Evolutionary conservation across 2,113 vertebrate genomes (phyloP), one percentile per base, ranked within the genome.

Genomic region (Catagonus wagneri): DNA sequence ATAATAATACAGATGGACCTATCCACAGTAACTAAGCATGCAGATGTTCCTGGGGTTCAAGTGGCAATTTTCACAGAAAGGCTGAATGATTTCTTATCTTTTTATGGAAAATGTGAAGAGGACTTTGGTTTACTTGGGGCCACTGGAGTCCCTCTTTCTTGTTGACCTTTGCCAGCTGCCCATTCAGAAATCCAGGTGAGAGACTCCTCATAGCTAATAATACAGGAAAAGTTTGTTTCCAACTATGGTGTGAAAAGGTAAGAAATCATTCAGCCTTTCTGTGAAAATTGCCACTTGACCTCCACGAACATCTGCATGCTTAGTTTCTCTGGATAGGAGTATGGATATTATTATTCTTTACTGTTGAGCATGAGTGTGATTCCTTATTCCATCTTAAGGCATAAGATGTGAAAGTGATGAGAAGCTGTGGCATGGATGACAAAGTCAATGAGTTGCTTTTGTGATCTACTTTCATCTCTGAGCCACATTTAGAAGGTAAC

Each of bases 201-300:
- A 69, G 36, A 15, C 11, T 69, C 34, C 54, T 91, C 16, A 12
- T 0, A 52, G 6, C 0, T 19, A 83, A 19, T 50, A 68, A 83
- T 3, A 23, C 19, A 52, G 39, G 32, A n/a, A 20, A 60, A 60
- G 6, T 34, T 52, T 56, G 10, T 61, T 92, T 54, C 76, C 50
- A 79, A 0, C 0, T 15, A 1, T 22, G 39, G 32, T 2, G 3
- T 10, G 7, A 72, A 92, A 72, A 11, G 34, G 58, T 17, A 17
- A 90, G 65, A 95, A 85, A 92, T 88, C 50, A 84, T 69, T 8
- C 19, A 50, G 16, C 0, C n/a, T 90, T 74, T 61, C 29, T 83
- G 17, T 96, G 76, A 81, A 95, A 96, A 74, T 83, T 32, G 6
- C 39, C 90, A 85, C 15, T 93, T 92, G 66, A 87, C 68, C 56